Evolutionary conservation across 2,113 vertebrate species (phyloP).

Genomic region (Gymnogyps californianus): DNA sequence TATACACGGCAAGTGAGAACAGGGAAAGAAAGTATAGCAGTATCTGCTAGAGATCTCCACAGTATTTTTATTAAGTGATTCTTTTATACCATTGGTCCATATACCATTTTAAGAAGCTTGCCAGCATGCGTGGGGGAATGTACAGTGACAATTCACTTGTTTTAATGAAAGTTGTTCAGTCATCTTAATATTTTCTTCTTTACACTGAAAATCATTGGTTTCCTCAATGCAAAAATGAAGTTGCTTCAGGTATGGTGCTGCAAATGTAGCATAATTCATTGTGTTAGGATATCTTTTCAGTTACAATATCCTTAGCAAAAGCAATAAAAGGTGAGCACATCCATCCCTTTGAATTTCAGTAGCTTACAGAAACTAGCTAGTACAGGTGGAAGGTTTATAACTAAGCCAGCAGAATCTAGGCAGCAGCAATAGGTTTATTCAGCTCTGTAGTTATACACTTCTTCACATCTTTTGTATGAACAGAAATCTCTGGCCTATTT

Average conservation of each 20-base stretch:
- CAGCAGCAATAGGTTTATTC: constrained; percentile 38
- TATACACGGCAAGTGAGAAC: not conserved
- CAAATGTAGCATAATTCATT: not conserved
- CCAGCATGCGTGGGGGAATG: not conserved
- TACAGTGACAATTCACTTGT: constrained; percentile 7
- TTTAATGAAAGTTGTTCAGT: constrained; percentile 34
- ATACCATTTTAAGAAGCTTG: not conserved
- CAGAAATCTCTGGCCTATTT: constrained; percentile 51
- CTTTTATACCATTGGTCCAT: not conserved
- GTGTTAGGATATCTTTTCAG: constrained; percentile 14
- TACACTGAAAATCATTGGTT: constrained; percentile 12
- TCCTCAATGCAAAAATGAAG: constrained; percentile 34
- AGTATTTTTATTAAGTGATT: not conserved
- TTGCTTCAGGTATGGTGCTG: constrained; percentile 22
- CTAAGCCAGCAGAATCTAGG: constrained; percentile 41
- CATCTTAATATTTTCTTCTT: constrained; percentile 40
- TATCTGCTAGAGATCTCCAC: not conserved
- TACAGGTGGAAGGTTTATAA: constrained; percentile 44
- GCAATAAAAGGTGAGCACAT: constrained; percentile 25
- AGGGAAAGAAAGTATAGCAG: not conserved
- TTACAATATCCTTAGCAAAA: constrained; percentile 48
- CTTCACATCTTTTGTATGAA: constrained; percentile 31
- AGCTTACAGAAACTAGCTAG: constrained; percentile 22
- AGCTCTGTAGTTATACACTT: not conserved
- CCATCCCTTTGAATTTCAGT: constrained; percentile 39